Evolutionary conservation across 2,797 vertebrate species (phyloP).

Genomic region (Urocyon cinereoargenteus): DNA sequence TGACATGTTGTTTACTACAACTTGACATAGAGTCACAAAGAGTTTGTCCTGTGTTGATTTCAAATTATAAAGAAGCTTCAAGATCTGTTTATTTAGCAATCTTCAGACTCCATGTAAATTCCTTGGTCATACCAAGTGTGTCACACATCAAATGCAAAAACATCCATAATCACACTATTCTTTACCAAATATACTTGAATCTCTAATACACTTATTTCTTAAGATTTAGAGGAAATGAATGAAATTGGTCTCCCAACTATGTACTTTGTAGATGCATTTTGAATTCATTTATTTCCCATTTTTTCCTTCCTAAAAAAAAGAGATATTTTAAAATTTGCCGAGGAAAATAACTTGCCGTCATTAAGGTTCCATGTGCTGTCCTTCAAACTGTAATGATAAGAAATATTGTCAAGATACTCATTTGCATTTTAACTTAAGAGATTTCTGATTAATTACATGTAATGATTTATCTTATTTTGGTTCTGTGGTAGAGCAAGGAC

Average conservation of each 20-base stretch:
- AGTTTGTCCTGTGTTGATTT: conserved; percentile 36
- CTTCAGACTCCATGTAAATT: neutral
- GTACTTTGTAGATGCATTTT: neutral
- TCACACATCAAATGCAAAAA: neutral
- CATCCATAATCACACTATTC: neutral
- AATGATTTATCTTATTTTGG: neutral
- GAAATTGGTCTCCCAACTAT: neutral
- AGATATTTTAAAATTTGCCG: neutral
- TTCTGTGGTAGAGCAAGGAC: neutral
- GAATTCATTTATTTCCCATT: neutral
- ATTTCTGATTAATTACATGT: neutral
- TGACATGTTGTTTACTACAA: conserved; percentile 59
- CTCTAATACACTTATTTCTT: neutral
- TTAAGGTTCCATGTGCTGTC: neutral
- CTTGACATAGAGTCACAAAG: conserved; percentile 32
- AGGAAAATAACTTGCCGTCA: neutral
- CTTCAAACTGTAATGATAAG: neutral
- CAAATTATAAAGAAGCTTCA: conserved; percentile 35
- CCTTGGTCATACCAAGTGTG: neutral
- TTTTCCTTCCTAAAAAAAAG: neutral
- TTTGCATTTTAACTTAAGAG: neutral
- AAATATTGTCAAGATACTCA: neutral
- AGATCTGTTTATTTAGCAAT: conserved; percentile 2
- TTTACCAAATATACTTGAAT: neutral
- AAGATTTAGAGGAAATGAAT: neutral